Percentiles rank a stretch among this genome's conserved stretches.
phyloP scores from a whole-genome alignment of 1,140 invertebrate genomes.

The Bombus sylvicola region DNA sequence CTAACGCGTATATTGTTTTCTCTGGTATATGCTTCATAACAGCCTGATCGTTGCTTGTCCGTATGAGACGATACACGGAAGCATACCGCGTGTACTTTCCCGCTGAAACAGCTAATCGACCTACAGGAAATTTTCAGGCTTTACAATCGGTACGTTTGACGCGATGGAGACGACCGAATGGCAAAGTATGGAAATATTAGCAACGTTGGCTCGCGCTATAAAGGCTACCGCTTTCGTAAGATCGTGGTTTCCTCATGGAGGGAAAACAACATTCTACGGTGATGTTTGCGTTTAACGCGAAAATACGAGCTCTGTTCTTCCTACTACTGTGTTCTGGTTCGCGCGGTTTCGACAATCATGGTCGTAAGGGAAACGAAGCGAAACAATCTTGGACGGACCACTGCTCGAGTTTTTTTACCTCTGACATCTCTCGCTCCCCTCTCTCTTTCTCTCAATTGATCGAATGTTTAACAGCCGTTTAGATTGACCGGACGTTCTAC shows the following conservation, averaged over 20 bases:
- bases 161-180: not conserved
- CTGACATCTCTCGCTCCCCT: not conserved
- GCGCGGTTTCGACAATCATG: not conserved
- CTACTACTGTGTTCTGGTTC: not conserved
- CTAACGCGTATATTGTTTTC: not conserved
- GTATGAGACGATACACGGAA: not conserved
- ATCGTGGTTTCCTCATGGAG: not conserved
- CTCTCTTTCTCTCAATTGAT: not conserved
- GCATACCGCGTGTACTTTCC: not conserved
- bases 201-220: not conserved
- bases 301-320: constrained; percentile 38
- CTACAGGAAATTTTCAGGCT: not conserved
- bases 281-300: constrained; percentile 38
- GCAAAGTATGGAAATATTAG: not conserved
- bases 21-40: not conserved
- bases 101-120: not conserved
- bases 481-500: not conserved
- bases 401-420: not conserved
- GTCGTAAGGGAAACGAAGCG: not conserved
- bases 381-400: not conserved
- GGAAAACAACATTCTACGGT: not conserved
- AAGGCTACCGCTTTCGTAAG: constrained; percentile 9
- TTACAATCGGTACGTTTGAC: not conserved
- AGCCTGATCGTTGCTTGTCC: not conserved
- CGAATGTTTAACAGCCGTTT: not conserved